Base-by-base conservation (phyloP, 2,888 invertebrate species). In the Drosophila siamana region DNA sequence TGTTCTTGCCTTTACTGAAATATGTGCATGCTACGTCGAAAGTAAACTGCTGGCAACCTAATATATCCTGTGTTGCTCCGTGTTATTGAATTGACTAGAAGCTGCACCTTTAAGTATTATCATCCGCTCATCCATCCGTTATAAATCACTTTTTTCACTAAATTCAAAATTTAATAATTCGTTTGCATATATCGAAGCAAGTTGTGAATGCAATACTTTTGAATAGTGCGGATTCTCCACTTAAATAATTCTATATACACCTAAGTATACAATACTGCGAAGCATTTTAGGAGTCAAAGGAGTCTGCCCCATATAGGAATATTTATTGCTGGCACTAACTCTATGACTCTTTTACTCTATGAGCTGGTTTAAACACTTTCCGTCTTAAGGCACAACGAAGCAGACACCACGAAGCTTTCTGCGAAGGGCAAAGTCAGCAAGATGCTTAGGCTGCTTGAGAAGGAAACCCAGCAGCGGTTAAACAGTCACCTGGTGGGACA, bases 381-480 rank as follows among this genome's bases (percentile, higher is more conserved):
- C 72, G 87, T 85, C 87, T 86, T 73, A 59, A 68, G 36, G 50
- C 63, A 69, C 62, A 73, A 68, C 28, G 47, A 24, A 33, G 51
- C 63, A 62, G 69, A 86, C 77, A 77, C 70, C 68, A 72, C 64
- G 62, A 36, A 62, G 61, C 26, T 26, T 4, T 26, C 6, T 4
- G 26, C 19, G 19, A 19, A n/a, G n/a, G n/a, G n/a, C n/a, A n/a
- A n/a, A 68, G 40, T 54, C 66, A 74, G 74, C 71, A 76, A 86
- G 81, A 86, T 86, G 81, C 76, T 83, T 84, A 74, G 81, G 78
- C 78, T 78, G 71, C 74, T 74, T 86, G 86, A 86, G 74, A 84
- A 83, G 83, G 83, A 83, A 83, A 78, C 83, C 78, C 78, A 69
- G 56, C 78, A 86, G 80, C 64, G 56, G 69, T 78, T 61, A 66